phyloP scores from a whole-genome alignment of 2,888 invertebrate species.

The Lepidocyrtinus sp. region DNA sequence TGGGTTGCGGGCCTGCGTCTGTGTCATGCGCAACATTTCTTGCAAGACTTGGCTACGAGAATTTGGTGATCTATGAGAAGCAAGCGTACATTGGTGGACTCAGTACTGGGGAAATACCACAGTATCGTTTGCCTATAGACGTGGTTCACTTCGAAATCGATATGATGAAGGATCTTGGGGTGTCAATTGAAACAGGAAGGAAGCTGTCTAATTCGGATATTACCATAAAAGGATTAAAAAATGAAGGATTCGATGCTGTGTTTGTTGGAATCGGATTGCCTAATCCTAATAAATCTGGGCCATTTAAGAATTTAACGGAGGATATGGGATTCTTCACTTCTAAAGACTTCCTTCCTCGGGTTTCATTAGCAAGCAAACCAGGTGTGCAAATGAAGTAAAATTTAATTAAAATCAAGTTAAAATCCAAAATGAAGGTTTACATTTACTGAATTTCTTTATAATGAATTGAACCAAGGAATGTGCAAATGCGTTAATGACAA shows the following conservation, averaged over 20 bases:
- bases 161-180: constrained; percentile 92
- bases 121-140: constrained; percentile 93
- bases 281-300: constrained; percentile 85
- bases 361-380: constrained; percentile 90
- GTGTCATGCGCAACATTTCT: constrained; percentile 97
- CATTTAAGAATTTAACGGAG: constrained; percentile 82
- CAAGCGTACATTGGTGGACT: constrained; percentile 90
- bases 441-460: too few species aligned
- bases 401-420: not conserved
- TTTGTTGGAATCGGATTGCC: constrained; percentile 93
- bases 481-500: constrained; percentile 82
- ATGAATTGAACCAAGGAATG: constrained; percentile 81
- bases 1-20: constrained; percentile 97
- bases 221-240: constrained; percentile 80
- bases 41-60: constrained; percentile 91
- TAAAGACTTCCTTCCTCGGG: constrained; percentile 91
- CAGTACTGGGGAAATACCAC: constrained; percentile 96
- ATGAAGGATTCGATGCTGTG: constrained; percentile 82
- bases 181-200: constrained; percentile 85
- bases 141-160: constrained; percentile 95
- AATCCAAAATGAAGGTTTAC: not conserved
- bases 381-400: too few species aligned
- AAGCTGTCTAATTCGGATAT: constrained; percentile 81
- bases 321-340: constrained; percentile 95
- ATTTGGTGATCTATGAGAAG: constrained; percentile 95